Base-by-base conservation (phyloP, 2,888 invertebrate species). In the Chrysopilus asiliformis region DNA sequence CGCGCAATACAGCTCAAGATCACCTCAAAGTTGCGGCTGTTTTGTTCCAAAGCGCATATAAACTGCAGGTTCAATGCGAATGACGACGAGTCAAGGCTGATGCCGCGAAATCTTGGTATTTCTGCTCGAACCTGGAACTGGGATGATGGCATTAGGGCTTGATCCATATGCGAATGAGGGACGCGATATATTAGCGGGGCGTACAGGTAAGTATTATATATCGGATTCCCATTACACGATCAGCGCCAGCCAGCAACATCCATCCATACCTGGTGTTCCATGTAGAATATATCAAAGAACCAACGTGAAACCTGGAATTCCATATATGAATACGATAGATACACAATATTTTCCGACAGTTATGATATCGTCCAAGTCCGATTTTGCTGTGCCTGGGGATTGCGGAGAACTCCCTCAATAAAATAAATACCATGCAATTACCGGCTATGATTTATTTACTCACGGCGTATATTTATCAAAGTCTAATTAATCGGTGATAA, bases 401-500 rank as follows among this genome's bases (percentile, higher is more conserved):
- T 27, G 32, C 31, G 27, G 32, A 33, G 32, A 38, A 53, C 60
- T 56, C 57, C 61, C 60, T 57, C 60, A 56, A 58, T 55, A 53
- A 51, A 53, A 53, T 53, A 52, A 52, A 52, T 49, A 47, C 47
- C 48, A 35, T 37, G 32, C 41, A 43, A 44, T 44, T 44, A 44
- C 38, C 30, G 38, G 36, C 36, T 44, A 43, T 60, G 62, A 60
- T 61, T 61, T 61, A 61, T 60, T 60, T 57, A 60, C 61, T 58
- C 59, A 57, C 61, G 62, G 58, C 60, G 61, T 53, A 53, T 60
- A 60, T 60, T 60, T 60, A 60, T 60, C 60, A 60, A 61, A 58
- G 62, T 60, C 60, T 60, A 61, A 60, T 61, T 61, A 60, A 60
- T 60, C 62, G 61, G 57, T 60, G 60, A 61, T 60, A 60, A 60